Conservation (phyloP, 2,797 vertebrate genomes). For the Falco novaeseelandiae region DNA sequence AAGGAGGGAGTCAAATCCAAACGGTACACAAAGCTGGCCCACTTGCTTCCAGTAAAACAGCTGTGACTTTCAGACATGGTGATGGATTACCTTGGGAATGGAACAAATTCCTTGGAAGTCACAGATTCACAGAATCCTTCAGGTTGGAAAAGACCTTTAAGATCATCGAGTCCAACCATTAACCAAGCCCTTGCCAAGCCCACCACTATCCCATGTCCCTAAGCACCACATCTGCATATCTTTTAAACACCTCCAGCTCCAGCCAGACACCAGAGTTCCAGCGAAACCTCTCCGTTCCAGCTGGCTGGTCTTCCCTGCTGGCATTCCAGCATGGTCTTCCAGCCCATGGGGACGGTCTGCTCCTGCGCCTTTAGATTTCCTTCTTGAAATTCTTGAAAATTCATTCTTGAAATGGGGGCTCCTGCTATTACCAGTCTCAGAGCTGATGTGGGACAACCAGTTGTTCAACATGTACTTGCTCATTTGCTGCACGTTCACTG, state of each 20-base stretch:
- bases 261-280: background rate
- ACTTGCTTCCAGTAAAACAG: background rate
- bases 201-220: too few species aligned
- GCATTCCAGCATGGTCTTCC: background rate
- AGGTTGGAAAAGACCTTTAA: too few species aligned
- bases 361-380: background rate
- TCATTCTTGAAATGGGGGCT: background rate
- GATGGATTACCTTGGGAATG: background rate
- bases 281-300: background rate
- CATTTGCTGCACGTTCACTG: background rate
- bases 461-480: background rate
- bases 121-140: too few species aligned
- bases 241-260: too few species aligned
- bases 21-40: background rate
- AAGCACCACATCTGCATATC: too few species aligned
- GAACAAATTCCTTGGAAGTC: background rate
- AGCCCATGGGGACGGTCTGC: background rate
- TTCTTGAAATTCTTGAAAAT: background rate
- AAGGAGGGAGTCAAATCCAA: background rate
- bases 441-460: background rate
- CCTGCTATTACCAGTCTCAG: background rate
- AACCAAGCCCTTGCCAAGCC: too few species aligned
- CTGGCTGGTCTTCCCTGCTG: background rate
- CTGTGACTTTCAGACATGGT: background rate
- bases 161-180: too few species aligned